Conservation (phyloP, 2,113 vertebrate species). For the Pundamilia nyererei region DNA sequence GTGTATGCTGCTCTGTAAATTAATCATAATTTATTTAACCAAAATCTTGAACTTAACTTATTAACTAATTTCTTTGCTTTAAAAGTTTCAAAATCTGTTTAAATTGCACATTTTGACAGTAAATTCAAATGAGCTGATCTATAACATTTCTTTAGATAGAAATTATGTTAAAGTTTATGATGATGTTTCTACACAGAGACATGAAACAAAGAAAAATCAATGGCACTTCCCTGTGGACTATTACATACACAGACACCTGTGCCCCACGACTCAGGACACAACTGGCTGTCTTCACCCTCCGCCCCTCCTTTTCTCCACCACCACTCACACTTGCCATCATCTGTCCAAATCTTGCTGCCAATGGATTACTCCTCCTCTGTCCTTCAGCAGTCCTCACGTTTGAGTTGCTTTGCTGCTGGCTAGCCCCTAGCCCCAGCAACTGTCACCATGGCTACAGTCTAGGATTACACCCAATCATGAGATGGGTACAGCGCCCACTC, state of each 20-base stretch:
- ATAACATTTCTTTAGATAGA: not conserved
- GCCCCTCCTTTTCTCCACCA: not conserved
- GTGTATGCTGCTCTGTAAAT: not conserved
- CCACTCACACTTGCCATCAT: not conserved
- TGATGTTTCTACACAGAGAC: not conserved
- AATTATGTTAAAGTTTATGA: not conserved
- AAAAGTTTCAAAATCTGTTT: not conserved
- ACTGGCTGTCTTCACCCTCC: not conserved
- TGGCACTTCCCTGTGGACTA: not conserved
- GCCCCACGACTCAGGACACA: not conserved
- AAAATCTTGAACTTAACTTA: not conserved
- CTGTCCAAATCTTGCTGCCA: not conserved
- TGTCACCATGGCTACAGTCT: conserved; percentile 17
- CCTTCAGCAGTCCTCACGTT: conserved; percentile 21
- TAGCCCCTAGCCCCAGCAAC: not conserved
- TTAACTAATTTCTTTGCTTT: not conserved
- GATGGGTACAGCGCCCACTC: not conserved
- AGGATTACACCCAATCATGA: conserved; percentile 5
- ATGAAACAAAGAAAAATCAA: too few relatives aligned
- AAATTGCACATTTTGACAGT: not conserved
- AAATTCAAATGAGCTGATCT: not conserved
- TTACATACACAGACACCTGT: not conserved
- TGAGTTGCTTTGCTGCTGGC: not conserved
- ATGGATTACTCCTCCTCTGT: not conserved
- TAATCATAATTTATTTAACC: not conserved